Conservation (phyloP, 2,113 vertebrate species). For the Centropus bengalensis region DNA sequence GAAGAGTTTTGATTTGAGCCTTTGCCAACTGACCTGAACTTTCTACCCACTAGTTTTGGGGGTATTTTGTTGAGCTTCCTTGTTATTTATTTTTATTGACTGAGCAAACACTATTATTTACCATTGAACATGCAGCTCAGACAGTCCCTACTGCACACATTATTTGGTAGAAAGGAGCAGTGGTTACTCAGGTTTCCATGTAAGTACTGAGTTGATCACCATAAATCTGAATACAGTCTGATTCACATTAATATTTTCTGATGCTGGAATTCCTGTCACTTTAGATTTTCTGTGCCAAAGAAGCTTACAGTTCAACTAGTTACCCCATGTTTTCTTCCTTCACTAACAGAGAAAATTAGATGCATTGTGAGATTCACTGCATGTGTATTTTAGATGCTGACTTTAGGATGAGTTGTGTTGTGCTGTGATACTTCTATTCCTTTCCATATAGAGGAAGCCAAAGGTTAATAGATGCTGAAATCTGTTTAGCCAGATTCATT, state of each 20-base stretch:
- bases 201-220: neutral
- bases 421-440: neutral
- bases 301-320: neutral
- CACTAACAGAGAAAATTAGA: neutral
- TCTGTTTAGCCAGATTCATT: neutral
- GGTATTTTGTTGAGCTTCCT: neutral
- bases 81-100: neutral
- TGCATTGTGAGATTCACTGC: neutral
- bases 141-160: neutral
- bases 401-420: neutral
- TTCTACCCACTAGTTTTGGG: neutral
- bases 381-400: neutral
- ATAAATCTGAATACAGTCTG: neutral
- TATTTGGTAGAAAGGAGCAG: neutral
- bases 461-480: neutral
- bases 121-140: neutral
- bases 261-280: neutral
- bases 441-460: neutral
- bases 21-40: neutral
- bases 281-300: neutral
- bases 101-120: neutral
- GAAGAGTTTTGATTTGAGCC: neutral
- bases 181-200: neutral
- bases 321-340: neutral
- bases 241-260: neutral